A percentile compares a stretch with the other conserved stretches of the same genome.
Conservation (phyloP, 2,113 vertebrate genomes). For the Myotis yumanensis region DNA sequence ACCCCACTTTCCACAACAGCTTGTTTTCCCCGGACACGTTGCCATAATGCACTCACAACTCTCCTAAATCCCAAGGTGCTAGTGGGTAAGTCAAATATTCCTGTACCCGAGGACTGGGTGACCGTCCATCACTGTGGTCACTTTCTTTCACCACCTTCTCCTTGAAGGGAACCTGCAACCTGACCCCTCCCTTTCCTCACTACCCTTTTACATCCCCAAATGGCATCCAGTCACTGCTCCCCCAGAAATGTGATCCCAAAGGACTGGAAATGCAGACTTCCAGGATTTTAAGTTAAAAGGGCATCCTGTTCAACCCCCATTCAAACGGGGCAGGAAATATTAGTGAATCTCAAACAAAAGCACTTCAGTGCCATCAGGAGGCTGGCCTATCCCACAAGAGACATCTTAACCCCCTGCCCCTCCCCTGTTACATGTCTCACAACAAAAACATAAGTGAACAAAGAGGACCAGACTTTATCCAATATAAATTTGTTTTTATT, state of each 20-base stretch:
- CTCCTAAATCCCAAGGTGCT: not conserved
- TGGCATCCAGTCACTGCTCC: not conserved
- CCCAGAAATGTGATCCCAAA: not conserved
- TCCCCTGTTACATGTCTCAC: not conserved
- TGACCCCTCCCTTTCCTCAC: not conserved
- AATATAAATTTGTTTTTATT: constrained; percentile 89
- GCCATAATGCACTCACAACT: not conserved
- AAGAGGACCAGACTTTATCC: constrained; percentile 77
- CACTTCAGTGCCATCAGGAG: not conserved
- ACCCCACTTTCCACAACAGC: not conserved
- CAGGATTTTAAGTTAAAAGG: not conserved
- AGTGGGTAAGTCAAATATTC: not conserved
- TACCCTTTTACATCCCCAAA: not conserved
- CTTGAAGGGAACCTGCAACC: not conserved
- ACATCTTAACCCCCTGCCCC: not conserved
- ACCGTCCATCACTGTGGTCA: not conserved
- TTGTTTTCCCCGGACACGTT: not conserved
- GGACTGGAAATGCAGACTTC: not conserved
- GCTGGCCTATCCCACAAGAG: not conserved
- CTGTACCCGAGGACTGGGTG: not conserved
- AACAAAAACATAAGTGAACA: constrained; percentile 20
- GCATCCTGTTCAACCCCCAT: not conserved
- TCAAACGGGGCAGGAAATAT: not conserved
- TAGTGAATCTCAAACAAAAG: not conserved
- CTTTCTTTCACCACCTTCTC: not conserved